phyloP scores from a whole-genome alignment of 1,140 invertebrate genomes.

The Macrobrachium rosenbergii region DNA sequence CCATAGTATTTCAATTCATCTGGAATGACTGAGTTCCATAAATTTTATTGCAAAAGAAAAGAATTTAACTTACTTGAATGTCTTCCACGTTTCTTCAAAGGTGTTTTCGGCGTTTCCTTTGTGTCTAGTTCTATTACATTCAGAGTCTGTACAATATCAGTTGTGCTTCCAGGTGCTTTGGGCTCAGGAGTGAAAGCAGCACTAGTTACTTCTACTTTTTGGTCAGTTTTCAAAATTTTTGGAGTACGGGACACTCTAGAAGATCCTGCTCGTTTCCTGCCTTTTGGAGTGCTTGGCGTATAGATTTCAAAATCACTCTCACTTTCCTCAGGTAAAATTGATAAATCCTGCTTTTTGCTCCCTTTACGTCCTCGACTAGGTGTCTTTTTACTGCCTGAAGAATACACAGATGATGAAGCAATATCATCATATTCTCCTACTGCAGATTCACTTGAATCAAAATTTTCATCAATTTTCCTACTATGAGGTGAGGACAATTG shows the following conservation, averaged over 20 bases:
- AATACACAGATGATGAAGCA: neutral
- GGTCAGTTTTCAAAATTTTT: neutral
- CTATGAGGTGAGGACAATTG: conserved; percentile 45
- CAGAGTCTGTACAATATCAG: neutral
- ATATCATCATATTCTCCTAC: conserved; percentile 37
- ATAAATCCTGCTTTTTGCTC: conserved; percentile 11
- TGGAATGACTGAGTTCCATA: too few species aligned
- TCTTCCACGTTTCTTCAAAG: conserved; percentile 54
- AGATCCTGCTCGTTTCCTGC: conserved; percentile 17
- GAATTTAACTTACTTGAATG: conserved; percentile 35
- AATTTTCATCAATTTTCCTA: conserved; percentile 57
- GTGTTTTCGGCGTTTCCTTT: conserved; percentile 2
- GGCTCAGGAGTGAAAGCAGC: neutral
- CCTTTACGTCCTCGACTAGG: conserved; percentile 11
- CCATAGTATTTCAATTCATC: too few species aligned
- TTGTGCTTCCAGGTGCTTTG: neutral
- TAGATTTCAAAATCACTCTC: conserved; percentile 26
- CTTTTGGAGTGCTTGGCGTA: conserved; percentile 11
- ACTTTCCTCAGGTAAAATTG: conserved; percentile 34
- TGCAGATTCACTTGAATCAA: conserved; percentile 52
- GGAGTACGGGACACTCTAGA: conserved; percentile 38
- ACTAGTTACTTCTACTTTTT: neutral
- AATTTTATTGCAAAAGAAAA: neutral
- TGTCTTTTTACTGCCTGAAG: neutral
- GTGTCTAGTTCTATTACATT: neutral